Base-by-base conservation (phyloP, 2,113 vertebrate genomes). In the Semnornis frantzii region DNA sequence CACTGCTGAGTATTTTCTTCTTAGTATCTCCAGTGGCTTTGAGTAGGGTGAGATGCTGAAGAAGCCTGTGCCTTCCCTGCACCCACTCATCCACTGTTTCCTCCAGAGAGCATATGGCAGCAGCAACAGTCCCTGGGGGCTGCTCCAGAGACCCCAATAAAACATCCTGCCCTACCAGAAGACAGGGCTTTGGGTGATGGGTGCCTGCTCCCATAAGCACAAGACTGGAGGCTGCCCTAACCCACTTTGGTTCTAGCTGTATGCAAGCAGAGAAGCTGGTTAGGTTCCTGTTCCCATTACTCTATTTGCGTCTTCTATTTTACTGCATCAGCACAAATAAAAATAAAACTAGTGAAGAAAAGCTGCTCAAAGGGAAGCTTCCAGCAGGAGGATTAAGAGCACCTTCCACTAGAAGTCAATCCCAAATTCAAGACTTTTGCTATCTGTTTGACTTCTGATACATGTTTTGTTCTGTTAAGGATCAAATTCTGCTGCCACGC, bases 321-420 rank as follows among this genome's bases (percentile, higher is more conserved):
- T 55, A 80, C 46, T 80, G 57, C 24, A 95, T 66, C 79, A 85
- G 75, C 0, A 0, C 60, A 77, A 80, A 76, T 19, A 72, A 90
- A 94, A 92, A 92, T 78, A 89, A 82, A 57, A 7, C 68, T 70
- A 33, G 28, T 87, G 58, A 76, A 34, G 20, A 91, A 10, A 71
- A 73, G 30, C 55, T 80, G 46, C 59, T 89, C 63, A 72, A 79
- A 66, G 46, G 27, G 65, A 79, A 94, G 57, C 72, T 63, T 28
- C 55, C 28, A 57, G 76, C 23, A 76, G 42, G 58, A 74, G 64
- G 76, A 70, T 33, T 90, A 62, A 85, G 68, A 85, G 65, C 48
- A 77, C 24, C 24, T 92, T 82, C 70, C 50, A 84, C 69, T 62
- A 92, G 54, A 88, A 76, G 62, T 8, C 55, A 65, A 78, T 4